phyloP scores from a whole-genome alignment of 2,797 vertebrate genomes.

The Ceryle rudis region DNA sequence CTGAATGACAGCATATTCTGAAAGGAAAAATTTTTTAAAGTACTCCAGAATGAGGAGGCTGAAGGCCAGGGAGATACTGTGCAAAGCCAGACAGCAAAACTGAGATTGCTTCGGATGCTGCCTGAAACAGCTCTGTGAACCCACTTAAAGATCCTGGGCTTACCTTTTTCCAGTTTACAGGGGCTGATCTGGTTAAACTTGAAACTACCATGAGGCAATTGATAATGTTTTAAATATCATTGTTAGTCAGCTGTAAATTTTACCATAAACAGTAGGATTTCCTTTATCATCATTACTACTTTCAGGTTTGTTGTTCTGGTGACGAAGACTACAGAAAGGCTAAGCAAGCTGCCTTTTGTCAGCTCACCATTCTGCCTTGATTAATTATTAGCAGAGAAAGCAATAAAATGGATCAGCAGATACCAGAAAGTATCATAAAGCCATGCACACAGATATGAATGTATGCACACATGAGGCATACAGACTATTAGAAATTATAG shows the following conservation, averaged over 20 bases:
- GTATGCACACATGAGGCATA: accelerated
- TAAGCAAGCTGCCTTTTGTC: not conserved
- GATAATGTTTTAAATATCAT: not conserved
- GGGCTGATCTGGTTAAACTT: not conserved
- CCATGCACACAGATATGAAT: accelerated
- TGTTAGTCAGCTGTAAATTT: not conserved
- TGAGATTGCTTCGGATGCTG: not conserved
- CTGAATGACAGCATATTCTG: not conserved
- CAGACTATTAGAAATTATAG: not conserved
- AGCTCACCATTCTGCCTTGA: not conserved
- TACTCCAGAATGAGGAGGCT: not conserved
- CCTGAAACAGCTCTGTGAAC: not conserved
- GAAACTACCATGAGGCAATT: not conserved
- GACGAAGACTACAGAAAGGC: not conserved
- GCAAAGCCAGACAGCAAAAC: not conserved
- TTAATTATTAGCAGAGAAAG: not conserved
- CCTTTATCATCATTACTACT: not conserved
- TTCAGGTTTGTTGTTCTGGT: not conserved
- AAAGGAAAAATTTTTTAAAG: not conserved
- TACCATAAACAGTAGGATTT: not conserved
- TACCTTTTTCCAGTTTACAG: not conserved
- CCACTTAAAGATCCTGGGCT: not conserved
- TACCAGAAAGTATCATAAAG: not conserved
- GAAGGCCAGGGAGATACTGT: not conserved
- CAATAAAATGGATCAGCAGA: not conserved